Evolutionary conservation across 2,113 vertebrate species (phyloP).

Genomic region (Crotalus tigris): DNA sequence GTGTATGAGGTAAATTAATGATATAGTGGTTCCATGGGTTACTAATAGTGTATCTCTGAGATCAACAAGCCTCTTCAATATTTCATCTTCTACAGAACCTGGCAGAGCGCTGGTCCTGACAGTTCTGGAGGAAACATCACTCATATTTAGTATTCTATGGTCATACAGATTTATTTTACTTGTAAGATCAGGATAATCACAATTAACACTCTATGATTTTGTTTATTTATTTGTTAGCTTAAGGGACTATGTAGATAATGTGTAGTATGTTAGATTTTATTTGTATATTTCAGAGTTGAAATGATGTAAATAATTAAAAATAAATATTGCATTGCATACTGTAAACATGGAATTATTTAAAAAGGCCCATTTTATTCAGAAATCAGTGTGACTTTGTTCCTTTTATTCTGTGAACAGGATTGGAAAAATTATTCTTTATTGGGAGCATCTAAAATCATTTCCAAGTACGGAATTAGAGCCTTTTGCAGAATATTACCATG

Average conservation of each 20-base stretch:
- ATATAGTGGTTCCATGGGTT: not conserved
- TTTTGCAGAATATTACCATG: constrained; percentile 67
- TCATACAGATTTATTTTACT: not conserved
- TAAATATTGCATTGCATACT: not conserved
- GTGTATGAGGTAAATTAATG: not conserved
- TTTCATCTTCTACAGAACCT: not conserved
- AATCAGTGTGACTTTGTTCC: accelerated
- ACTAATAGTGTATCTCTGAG: not conserved
- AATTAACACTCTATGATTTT: not conserved
- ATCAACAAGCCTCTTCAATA: not conserved
- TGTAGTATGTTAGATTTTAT: not conserved
- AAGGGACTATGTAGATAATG: not conserved
- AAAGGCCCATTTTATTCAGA: not conserved
- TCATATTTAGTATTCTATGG: not conserved
- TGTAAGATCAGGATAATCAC: not conserved
- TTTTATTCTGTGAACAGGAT: not conserved
- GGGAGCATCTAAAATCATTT: not conserved
- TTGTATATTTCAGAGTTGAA: not conserved
- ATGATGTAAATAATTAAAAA: not conserved
- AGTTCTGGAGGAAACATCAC: not conserved
- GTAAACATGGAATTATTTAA: not conserved
- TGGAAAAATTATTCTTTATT: accelerated
- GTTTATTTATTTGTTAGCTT: not conserved
- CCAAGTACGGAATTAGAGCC: accelerated
- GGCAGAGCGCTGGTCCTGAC: not conserved